Conservation (phyloP, 2,888 invertebrate species). For the Seira musarum region DNA sequence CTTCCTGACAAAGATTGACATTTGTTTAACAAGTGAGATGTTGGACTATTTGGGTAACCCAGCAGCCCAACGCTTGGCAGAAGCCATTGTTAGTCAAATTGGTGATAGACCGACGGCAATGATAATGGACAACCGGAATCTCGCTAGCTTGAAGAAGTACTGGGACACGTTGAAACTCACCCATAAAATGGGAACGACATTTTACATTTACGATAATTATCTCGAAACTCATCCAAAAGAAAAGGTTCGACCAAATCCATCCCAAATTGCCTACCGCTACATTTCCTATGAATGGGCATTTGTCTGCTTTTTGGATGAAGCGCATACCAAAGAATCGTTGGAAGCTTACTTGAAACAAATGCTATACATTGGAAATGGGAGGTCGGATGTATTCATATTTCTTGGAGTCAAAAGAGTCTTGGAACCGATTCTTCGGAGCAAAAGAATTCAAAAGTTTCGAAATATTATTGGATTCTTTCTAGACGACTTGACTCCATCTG, state of each 20-base stretch:
- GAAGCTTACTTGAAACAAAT: slow-evolving; percentile 18
- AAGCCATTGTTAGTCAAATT: neutral
- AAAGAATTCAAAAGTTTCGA: neutral
- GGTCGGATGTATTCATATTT: slow-evolving; percentile 27
- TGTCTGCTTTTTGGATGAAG: slow-evolving; percentile 23
- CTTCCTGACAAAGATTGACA: neutral
- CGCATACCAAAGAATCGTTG: neutral
- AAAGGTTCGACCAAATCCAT: slow-evolving; percentile 26
- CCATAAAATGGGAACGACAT: neutral
- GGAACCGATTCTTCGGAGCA: neutral
- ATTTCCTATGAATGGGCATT: slow-evolving; percentile 16
- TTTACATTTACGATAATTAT: slow-evolving; percentile 8
- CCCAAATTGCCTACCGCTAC: neutral
- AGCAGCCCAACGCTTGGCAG: neutral
- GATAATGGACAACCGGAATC: slow-evolving; percentile 27
- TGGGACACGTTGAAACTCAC: slow-evolving; percentile 24
- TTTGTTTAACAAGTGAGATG: neutral
- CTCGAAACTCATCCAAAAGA: neutral
- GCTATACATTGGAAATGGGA: slow-evolving; percentile 31
- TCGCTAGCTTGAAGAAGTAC: neutral
- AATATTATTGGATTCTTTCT: slow-evolving; percentile 20
- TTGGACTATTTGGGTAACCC: neutral
- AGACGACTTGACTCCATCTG: neutral
- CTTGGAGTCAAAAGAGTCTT: slow-evolving; percentile 1
- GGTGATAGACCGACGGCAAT: slow-evolving; percentile 19